Base-by-base conservation (phyloP, 2,888 invertebrate genomes). In the Antheraea yamamai region DNA sequence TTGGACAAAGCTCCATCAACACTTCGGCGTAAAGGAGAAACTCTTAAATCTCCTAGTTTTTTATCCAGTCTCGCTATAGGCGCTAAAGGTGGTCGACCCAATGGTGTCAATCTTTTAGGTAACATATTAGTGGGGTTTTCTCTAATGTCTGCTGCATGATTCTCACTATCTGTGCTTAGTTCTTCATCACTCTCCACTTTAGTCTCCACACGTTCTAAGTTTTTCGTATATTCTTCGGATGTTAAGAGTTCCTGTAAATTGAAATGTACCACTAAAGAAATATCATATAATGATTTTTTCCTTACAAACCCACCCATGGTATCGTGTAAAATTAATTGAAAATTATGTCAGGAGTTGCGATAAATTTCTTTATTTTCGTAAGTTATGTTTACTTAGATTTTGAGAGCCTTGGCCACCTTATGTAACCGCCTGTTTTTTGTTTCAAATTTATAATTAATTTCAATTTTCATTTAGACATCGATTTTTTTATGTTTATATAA, bases 111-210 rank as follows among this genome's bases (percentile, higher is more conserved):
- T 2, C 93, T 87, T 78, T 90, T 86, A 10, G 85, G 81, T 7
- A 86, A 85, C 6, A 88, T 78, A 7, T 85, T 78, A 14, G 84
- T 84, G 26, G 81, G 75, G 58, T 84, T 85, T 2, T 93, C 92
- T 81, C 89, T 93, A 12, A 90, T 81, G 61, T 94, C 93, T 0
- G 92, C 89, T 3, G 81, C 83, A 52, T 93, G 92, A 74, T 93
- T 90, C 72, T 94, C 95, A 75, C 92, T 95, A 80, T 95, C 95
- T 0, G 93, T 93, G 58, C 92, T 91, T 1, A 95, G 85, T 51
- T 95, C 95, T 55, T 94, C 94, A 75, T 94, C 94, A 78, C 95
- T 91, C 87, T 95, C 96, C 76, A 95, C 90, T 92, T 96, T 92
- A 73, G 95, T 88, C 89, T 94, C 88, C 79, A 95, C 88, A 76